Evolutionary conservation across 1,140 invertebrate genomes (phyloP), one percentile per base, ranked within the genome.

Genomic region (Diabrotica virgifera): DNA sequence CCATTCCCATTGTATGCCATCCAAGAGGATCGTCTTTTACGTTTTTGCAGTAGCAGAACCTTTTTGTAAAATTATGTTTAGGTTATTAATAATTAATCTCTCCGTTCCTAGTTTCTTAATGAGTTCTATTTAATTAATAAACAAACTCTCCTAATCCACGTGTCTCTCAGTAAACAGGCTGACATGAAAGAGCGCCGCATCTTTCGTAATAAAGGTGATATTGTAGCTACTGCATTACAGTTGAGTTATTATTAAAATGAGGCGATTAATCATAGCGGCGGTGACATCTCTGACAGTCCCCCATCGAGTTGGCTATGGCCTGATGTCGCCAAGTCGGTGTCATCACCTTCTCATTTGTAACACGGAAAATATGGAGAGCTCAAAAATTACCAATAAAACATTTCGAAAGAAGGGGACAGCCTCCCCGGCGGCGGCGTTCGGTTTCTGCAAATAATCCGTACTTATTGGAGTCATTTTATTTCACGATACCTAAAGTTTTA

Each of bases 171-270:
- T 60, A 64, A 63, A 68, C 59, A 65, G 36, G 52, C 51, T 54
- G 60, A 62, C 60, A 54, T 53, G 52, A 38, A 54, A 62, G 60
- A 53, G 60, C 54, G 64, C 64, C 38, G 63, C 59, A 64, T 68
- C 63, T 65, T 65, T 62, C 63, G 67, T 62, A 68, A 68, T 68
- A 65, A 68, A 69, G 67, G 67, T 69, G 67, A 69, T 69, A 69
- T 69, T 69, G 67, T 69, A 66, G 67, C 67, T 65, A 68, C 67
- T 70, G 68, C 68, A 70, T 70, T 70, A 69, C 64, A 70, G 62
- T 59, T 62, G 60, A 64, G 68, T 70, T 70, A 70, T 70, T 70
- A 70, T 70, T 70, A 70, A 70, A 70, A 70, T 70, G 65, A 70
- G 65, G 65, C 63, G 65, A 70, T 70, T 70, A 70, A 70, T 70